A percentile compares a stretch with the other conserved stretches of the same genome.
Evolutionary conservation across 92 coral and sea anemone genomes (phyloP).

Genomic region (Zoanthus gigantus): DNA sequence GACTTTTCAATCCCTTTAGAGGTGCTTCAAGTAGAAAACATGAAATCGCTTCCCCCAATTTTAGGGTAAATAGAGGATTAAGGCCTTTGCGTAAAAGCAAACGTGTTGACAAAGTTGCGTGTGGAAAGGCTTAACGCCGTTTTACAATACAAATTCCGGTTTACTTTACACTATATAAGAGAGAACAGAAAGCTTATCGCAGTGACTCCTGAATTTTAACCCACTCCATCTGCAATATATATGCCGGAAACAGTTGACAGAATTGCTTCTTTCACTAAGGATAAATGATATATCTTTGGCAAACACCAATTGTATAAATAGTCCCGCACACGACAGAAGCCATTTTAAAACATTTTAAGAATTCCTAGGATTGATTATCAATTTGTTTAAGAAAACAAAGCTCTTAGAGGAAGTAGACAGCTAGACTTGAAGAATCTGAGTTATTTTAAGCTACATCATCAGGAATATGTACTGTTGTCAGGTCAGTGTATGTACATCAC

Average conservation of each 20-base stretch:
- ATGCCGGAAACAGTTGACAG: slow-evolving; percentile 47
- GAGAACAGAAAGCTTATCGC: background rate
- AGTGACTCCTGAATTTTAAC: slow-evolving; percentile 1
- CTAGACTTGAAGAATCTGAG: slow-evolving; percentile 5
- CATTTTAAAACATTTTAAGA: slow-evolving; percentile 20
- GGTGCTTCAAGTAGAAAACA: background rate
- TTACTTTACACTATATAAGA: background rate
- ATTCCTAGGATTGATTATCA: slow-evolving; percentile 39
- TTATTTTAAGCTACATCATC: slow-evolving; percentile 28
- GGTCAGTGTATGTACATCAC: background rate
- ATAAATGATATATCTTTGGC: slow-evolving; percentile 21
- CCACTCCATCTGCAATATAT: background rate
- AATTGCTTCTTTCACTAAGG: slow-evolving; percentile 42
- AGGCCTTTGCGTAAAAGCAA: background rate
- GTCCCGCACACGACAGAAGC: slow-evolving; percentile 30
- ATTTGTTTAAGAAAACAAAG: slow-evolving; percentile 42
- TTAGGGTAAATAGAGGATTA: background rate
- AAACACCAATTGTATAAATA: background rate
- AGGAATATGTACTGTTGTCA: background rate
- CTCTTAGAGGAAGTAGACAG: slow-evolving; percentile 47
- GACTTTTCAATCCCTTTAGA: background rate
- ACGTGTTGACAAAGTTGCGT: slow-evolving; percentile 17
- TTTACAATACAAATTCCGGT: background rate
- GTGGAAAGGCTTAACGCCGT: background rate
- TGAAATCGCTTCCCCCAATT: background rate